phyloP scores from a whole-genome alignment of 2,797 vertebrate species.

The Cercopithecus diana region DNA sequence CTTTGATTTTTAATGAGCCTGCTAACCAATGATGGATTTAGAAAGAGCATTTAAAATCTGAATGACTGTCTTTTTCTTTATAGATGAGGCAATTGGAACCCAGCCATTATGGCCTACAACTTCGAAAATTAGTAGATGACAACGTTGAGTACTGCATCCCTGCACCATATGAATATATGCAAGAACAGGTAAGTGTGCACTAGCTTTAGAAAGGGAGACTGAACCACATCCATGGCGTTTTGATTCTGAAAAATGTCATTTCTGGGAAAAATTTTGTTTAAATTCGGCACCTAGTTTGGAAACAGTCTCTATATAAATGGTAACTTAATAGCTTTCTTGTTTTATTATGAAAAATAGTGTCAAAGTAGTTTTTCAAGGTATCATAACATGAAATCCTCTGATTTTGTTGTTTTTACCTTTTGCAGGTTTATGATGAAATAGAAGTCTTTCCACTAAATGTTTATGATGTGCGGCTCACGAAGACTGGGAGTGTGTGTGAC shows the following conservation, averaged over 20 bases:
- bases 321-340: not conserved
- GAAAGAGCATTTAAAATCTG: conserved; percentile 49
- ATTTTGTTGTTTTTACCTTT: not conserved
- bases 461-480: conserved; percentile 84
- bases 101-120: conserved; percentile 87
- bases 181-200: conserved; percentile 87
- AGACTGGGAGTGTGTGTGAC: conserved; percentile 82
- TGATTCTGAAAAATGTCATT: not conserved
- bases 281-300: not conserved
- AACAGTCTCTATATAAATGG: not conserved
- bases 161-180: conserved; percentile 85
- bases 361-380: not conserved
- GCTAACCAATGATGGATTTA: not conserved
- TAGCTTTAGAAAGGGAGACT: not conserved
- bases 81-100: conserved; percentile 93
- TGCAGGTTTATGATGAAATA: conserved; percentile 89
- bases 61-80: conserved; percentile 28
- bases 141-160: conserved; percentile 84
- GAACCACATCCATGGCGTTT: fast-evolving
- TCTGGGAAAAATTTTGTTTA: not conserved
- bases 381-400: fast-evolving
- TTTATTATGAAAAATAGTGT: not conserved
- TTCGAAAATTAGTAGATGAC: conserved; percentile 85
- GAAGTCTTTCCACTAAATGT: conserved; percentile 86
- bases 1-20: not conserved